Base-by-base conservation (phyloP, 2,888 invertebrate species). In the Myathropa florea region DNA sequence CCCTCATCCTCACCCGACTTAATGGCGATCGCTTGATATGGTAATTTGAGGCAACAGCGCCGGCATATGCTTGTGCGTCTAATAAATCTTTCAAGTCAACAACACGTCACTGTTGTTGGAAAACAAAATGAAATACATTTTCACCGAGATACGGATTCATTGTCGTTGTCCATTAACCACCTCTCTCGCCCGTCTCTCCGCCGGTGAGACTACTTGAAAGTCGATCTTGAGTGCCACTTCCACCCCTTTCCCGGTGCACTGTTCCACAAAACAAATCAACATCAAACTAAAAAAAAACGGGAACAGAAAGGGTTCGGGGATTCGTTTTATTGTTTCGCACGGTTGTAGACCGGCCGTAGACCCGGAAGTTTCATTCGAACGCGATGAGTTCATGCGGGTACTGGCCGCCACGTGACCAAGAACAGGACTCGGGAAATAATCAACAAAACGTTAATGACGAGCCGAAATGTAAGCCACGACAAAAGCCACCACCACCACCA, bases 321-420 rank as follows among this genome's bases (percentile, higher is more conserved):
- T 3, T 23, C 28, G 23, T 68, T 75, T 78, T 79, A 83, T 86
- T 86, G 83, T 87, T 89, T 89, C 89, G 89, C 89, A 89, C 89
- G 89, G 86, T 87, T 87, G 72, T 88, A 59, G 70, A 60, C 33
- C 23, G 70, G 24, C 57, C 63, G 57, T 73, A 77, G 68, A 88
- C 72, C 89, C 88, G 88, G 89, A 89, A 89, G 88, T 89, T 88
- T 89, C 88, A 88, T 83, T 89, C 87, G 70, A 88, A 81, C 77
- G 77, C 88, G 88, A 88, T 87, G 88, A 88, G 81, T 88, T 87
- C 81, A 89, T 89, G 89, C 88, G 89, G 89, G 89, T 68, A 83
- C 84, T 86, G 88, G 89, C 77, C 89, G 89, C 77, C 89, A 89
- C 89, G 89, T 89, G 89, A 88, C 89, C 88, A 79, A 53, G 78